Conservation (phyloP, 30 jellyfish, hydroid and myxozoan species). For the Hydractinia echinata region DNA sequence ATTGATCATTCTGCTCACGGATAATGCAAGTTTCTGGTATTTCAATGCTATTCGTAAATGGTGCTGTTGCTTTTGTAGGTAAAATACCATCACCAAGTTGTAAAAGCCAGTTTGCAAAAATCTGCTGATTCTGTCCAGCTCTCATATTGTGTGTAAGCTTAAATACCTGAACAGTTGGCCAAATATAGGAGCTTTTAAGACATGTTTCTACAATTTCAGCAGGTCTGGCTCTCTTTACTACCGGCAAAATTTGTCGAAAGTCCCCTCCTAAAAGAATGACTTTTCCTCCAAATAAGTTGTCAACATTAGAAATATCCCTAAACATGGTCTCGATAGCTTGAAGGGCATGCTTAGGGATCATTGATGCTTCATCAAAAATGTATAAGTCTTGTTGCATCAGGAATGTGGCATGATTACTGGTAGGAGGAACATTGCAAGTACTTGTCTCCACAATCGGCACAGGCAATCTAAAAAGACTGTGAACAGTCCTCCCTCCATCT, state of each 20-base stretch:
- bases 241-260: no score
- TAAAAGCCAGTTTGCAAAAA: not conserved
- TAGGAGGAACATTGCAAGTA: not conserved
- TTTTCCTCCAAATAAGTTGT: conserved; percentile 37
- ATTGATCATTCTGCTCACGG: not conserved
- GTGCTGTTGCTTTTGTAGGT: conserved; percentile 4
- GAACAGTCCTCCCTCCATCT: no score
- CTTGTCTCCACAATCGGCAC: conserved; percentile 27
- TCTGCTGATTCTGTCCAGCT: not conserved
- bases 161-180: conserved; percentile 20
- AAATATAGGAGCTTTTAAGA: not conserved
- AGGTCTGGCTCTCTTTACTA: no score
- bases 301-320: conserved; percentile 22
- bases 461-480: conserved; percentile 5
- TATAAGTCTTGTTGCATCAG: not conserved
- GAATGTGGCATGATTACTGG: not conserved
- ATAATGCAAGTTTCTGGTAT: conserved; percentile 6
- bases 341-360: conserved; percentile 39
- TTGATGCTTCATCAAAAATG: conserved; percentile 53
- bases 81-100: conserved; percentile 28
- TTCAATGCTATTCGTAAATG: conserved; percentile 7
- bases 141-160: conserved; percentile 21
- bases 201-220: no score
- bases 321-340: conserved; percentile 4
- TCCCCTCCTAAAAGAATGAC: not conserved